Evolutionary conservation across 2,797 vertebrate genomes (phyloP).

Genomic region (Ficedula albicollis): DNA sequence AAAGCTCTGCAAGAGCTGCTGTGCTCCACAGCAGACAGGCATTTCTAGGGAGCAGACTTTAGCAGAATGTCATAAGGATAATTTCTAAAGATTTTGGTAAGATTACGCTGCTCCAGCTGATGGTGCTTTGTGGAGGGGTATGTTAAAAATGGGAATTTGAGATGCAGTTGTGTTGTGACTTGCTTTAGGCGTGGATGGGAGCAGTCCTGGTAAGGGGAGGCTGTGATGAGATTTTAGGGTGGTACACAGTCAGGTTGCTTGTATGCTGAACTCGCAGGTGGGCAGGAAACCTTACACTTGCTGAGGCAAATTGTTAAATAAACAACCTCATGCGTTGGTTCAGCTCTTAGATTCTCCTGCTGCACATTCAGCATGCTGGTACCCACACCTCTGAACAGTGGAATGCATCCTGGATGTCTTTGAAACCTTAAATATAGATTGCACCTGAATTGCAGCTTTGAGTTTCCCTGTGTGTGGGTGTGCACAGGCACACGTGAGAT

Average conservation of each 20-base stretch:
- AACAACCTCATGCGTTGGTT: slow-evolving; percentile 7
- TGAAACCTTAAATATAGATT: neutral
- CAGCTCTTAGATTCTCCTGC: neutral
- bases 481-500: neutral
- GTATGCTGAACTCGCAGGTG: neutral
- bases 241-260: neutral
- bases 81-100: neutral
- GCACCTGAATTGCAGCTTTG: neutral
- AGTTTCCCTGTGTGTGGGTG: neutral
- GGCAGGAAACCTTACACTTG: neutral
- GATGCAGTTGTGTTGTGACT: neutral
- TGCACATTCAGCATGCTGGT: neutral
- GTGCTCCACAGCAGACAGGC: neutral
- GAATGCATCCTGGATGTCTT: neutral
- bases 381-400: neutral
- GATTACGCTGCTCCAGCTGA: neutral
- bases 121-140: neutral
- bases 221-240: neutral
- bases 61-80: neutral
- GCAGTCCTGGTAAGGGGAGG: neutral
- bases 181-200: neutral
- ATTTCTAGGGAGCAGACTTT: neutral
- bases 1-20: neutral
- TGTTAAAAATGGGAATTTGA: neutral
- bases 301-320: slow-evolving; percentile 3